Evolutionary conservation across 2,797 vertebrate genomes (phyloP).

Genomic region (Helostoma temminkii): DNA sequence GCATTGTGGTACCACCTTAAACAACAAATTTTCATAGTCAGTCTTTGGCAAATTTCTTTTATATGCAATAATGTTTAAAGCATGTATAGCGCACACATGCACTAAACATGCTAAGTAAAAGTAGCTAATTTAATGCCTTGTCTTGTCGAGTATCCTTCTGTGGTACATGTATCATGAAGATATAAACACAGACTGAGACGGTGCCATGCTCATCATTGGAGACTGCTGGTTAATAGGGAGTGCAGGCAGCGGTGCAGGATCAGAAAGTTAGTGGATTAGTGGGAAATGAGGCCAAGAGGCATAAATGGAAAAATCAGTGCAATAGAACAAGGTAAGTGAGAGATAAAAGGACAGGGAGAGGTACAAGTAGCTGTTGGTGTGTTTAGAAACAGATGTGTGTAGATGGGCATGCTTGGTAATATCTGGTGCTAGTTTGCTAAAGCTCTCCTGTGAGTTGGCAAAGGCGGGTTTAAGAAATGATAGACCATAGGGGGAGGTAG

Average conservation of each 20-base stretch:
- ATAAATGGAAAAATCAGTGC: constrained; percentile 10
- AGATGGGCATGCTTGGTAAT: constrained; percentile 13
- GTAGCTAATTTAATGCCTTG: neutral
- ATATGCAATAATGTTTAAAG: neutral
- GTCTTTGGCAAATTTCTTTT: neutral
- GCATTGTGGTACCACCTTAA: constrained; percentile 73
- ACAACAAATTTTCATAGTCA: constrained; percentile 47
- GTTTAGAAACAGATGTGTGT: constrained; percentile 28
- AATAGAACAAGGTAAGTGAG: constrained; percentile 26
- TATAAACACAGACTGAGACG: constrained; percentile 35
- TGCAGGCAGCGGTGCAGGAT: constrained; percentile 39
- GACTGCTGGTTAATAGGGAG: constrained; percentile 74
- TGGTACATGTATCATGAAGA: neutral
- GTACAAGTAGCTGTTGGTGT: constrained; percentile 2
- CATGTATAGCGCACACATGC: too few species aligned
- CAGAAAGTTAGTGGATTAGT: constrained; percentile 58
- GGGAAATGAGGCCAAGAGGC: constrained; percentile 57
- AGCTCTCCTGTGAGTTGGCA: constrained; percentile 29
- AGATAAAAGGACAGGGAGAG: constrained; percentile 27
- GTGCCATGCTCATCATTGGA: constrained; percentile 75
- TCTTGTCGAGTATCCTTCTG: constrained; percentile 3
- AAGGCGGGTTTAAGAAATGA: constrained; percentile 23
- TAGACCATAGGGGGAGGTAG: constrained; percentile 5
- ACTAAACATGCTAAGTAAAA: constrained; percentile 32
- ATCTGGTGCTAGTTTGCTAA: constrained; percentile 22